Evolutionary conservation across 2,888 invertebrate species (phyloP).

Genomic region (Thereva unica): DNA sequence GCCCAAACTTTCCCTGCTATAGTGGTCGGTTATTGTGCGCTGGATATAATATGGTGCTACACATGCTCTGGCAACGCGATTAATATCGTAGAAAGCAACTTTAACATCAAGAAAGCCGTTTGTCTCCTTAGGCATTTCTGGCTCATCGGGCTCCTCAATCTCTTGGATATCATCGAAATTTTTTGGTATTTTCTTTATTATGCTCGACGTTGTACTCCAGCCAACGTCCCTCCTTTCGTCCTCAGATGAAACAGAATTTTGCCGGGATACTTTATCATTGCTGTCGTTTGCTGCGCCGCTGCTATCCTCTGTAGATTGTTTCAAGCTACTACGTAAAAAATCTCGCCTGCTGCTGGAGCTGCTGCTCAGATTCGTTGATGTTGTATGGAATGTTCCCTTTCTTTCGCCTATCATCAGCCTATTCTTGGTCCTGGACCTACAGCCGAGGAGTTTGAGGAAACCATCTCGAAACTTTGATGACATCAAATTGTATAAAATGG

Average conservation of each 20-base stretch:
- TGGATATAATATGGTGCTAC: constrained; percentile 26
- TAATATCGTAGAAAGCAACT: constrained; percentile 18
- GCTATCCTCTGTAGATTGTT: constrained; percentile 2
- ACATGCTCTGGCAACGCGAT: constrained; percentile 26
- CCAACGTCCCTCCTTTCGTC: constrained; percentile 20
- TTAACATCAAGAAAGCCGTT: constrained; percentile 24
- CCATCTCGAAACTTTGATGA: constrained; percentile 88
- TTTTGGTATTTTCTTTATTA: constrained; percentile 34
- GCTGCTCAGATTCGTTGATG: constrained; percentile 48
- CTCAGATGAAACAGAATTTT: constrained; percentile 21
- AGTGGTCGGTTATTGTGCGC: constrained; percentile 14
- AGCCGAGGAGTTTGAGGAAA: constrained; percentile 69
- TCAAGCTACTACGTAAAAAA: constrained; percentile 34
- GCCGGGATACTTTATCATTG: constrained; percentile 7
- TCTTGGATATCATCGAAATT: constrained; percentile 38
- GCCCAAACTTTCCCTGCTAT: no score
- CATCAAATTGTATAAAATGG: constrained; percentile 89
- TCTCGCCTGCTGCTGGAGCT: constrained; percentile 44
- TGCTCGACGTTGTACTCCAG: constrained; percentile 12
- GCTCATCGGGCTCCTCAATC: constrained; percentile 34
- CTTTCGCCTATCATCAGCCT: constrained; percentile 42
- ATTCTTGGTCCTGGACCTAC: constrained; percentile 42
- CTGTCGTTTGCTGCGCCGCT: constrained; percentile 3
- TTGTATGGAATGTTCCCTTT: constrained; percentile 48
- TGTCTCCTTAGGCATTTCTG: constrained; percentile 22